phyloP scores from a whole-genome alignment of 2,797 vertebrate species.

The Nannoperca obscura region DNA sequence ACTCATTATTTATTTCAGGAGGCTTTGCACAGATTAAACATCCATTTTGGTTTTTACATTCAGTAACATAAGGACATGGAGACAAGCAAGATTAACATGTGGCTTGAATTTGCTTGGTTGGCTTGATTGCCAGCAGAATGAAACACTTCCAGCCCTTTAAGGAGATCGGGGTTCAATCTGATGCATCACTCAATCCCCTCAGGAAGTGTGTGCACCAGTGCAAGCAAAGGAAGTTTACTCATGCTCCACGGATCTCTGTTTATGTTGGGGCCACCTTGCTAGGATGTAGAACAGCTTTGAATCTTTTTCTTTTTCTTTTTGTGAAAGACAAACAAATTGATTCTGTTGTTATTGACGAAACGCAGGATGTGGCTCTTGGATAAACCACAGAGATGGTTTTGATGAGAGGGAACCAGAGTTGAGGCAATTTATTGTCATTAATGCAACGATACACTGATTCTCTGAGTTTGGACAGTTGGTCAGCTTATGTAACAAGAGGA shows the following conservation, averaged over 20 bases:
- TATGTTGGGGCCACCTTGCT: constrained; percentile 74
- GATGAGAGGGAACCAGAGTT: not conserved
- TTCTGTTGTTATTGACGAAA: constrained; percentile 59
- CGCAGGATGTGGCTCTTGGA: constrained; percentile 67
- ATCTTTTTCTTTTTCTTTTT: constrained; percentile 18
- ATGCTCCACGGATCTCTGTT: constrained; percentile 78
- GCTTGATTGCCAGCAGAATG: constrained; percentile 33
- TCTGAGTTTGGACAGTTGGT: constrained; percentile 1
- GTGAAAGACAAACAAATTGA: constrained; percentile 74
- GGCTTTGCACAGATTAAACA: not conserved
- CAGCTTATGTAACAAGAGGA: not conserved
- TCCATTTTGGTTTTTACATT: not conserved
- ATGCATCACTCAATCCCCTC: constrained; percentile 67
- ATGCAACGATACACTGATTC: not conserved
- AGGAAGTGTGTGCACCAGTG: constrained; percentile 80
- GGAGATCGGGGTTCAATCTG: constrained; percentile 54
- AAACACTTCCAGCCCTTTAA: constrained; percentile 51
- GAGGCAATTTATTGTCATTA: constrained; percentile 21
- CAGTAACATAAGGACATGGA: constrained; percentile 21
- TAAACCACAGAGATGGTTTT: constrained; percentile 21
- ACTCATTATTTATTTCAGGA: not conserved
- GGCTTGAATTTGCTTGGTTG: constrained; percentile 60
- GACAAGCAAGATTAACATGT: constrained; percentile 49
- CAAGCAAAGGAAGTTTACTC: constrained; percentile 80
- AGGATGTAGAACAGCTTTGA: constrained; percentile 55